Evolutionary conservation across 1,140 invertebrate genomes (phyloP), one percentile per base, ranked within the genome.

Genomic region (Diachasmimorpha longicaudata): DNA sequence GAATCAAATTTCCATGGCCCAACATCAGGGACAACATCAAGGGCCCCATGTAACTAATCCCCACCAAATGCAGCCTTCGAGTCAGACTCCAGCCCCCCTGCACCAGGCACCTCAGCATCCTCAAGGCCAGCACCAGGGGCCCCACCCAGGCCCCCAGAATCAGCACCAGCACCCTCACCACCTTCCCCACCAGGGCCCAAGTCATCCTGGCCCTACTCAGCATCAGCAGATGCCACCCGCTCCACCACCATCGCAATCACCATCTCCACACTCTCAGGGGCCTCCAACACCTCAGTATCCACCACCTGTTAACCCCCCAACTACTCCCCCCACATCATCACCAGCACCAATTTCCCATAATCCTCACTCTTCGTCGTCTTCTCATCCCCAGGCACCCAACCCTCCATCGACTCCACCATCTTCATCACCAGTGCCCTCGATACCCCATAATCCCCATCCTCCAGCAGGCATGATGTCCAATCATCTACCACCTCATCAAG

Each of bases 401-500:
- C 71, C 82, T 48, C 72, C 80, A 3, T 80, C 84, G 9, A 83
- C 84, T 25, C 82, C 83, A 5, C 80, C 83, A 10, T 80, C 84
- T 14, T 81, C 84, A 6, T 79, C 83, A 16, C 78, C 82, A 14
- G 70, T 75, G 3, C 77, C 78, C 31, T 78, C 83, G 13, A 79
- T 86, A 13, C 85, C 82, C 31, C 86, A 86, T 58, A 81, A 85
- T 76, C 86, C 84, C 70, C 81, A 72, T 75, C 77, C 83, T 31
- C 82, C 85, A 37, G 31, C 31, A n/a, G 82, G 82, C 16, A 86
- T 88, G 77, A 80, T 88, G 23, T 78, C 86, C n/a, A 85, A 88
- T 79, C 87, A 86, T 72, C 83, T 86, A 4, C 81, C 84, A 4
- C 80, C 85, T 0, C 87, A 88, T 79, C 85, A 85, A 48, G 78